Conservation (phyloP, 2,113 vertebrate genomes). For the zebrafish (Danio rerio) region DNA sequence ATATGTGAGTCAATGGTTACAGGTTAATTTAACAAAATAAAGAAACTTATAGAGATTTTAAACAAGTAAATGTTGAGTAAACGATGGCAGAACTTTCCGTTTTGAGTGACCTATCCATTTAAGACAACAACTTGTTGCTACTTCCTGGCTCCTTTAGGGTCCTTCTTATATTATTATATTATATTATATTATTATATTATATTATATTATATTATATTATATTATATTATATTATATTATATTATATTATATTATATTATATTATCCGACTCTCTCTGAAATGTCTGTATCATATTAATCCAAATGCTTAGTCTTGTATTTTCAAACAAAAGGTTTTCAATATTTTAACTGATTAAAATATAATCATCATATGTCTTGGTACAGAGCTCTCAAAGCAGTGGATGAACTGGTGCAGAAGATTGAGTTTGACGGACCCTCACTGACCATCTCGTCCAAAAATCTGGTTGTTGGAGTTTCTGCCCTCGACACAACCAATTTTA, state of each 20-base stretch:
- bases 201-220: not conserved
- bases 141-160: too few relatives aligned
- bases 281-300: not conserved
- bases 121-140: too few relatives aligned
- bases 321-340: not conserved
- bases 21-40: too few relatives aligned
- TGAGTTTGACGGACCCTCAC: constrained; percentile 79
- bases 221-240: not conserved
- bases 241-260: not conserved
- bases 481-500: constrained; percentile 78
- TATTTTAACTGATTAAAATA: too few relatives aligned
- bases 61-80: too few relatives aligned
- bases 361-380: not conserved
- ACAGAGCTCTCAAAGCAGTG: constrained; percentile 89
- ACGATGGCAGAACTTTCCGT: too few relatives aligned
- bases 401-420: constrained; percentile 91
- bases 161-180: not conserved
- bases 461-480: constrained; percentile 86
- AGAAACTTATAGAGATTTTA: too few relatives aligned
- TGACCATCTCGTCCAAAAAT: constrained; percentile 86
- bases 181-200: not conserved
- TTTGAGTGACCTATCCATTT: too few relatives aligned
- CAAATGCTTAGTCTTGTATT: too few relatives aligned
- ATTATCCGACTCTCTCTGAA: not conserved
- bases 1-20: too few relatives aligned